Evolutionary conservation across 1,140 invertebrate species (phyloP), one percentile per base, ranked within the genome.

Genomic region (Drosophila erecta): DNA sequence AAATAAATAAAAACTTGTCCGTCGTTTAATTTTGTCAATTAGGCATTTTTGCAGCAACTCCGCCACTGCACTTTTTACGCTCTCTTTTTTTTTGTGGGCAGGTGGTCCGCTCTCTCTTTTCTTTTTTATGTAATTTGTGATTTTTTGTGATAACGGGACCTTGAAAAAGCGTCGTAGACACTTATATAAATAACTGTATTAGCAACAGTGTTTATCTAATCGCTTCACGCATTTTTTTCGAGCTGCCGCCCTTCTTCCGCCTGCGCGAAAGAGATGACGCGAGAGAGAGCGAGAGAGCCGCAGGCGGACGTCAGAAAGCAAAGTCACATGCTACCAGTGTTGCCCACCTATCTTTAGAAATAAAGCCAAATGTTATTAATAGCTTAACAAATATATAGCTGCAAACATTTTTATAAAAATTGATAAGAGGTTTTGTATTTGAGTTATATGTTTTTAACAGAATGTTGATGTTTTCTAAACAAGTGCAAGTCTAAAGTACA

Each of bases 171-270:
- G 51, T 33, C 44, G 50, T 58, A 74, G 69, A 74, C 69, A 73
- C 35, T 87, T 89, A 83, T 79, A 84, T 83, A 83, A 85, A 86
- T 71, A 61, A 50, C 44, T 59, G 56, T 81, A 77, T 74, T 64
- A 69, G 50, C 54, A 49, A 57, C 41, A 22, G 35, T 38, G 47
- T 87, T 86, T 83, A 79, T 86, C 79, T 86, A 86, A 86, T 86
- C 81, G 75, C 59, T 69, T 46, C 64, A 87, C 81, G 69, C 83
- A 78, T 78, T 62, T 80, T 55, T 50, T 33, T 56, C 57, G 35
- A 43, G 59, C 41, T 51, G 38, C 61, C 67, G 56, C 60, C 47
- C 44, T 30, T 8, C 27, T 72, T 46, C 43, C 41, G 46, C 56
- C 27, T 54, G 41, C 62, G 38, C 47, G 47, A 76, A 46, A 57